Base-by-base conservation (phyloP, 1,140 invertebrate genomes). In the Macrobrachium nipponense region DNA sequence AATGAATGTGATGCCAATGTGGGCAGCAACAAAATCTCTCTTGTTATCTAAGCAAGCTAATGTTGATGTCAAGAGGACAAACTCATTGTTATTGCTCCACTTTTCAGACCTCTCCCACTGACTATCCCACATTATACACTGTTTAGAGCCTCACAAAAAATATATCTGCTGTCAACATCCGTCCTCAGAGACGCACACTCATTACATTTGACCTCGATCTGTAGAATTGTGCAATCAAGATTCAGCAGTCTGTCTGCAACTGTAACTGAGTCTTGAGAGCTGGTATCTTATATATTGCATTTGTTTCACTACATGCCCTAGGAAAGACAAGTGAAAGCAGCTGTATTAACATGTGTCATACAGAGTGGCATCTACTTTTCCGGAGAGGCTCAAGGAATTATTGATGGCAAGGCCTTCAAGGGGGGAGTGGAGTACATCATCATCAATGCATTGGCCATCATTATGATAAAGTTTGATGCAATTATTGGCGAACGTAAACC, bases 121-220 rank as follows among this genome's bases (percentile, higher is more conserved):
- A 78, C 44, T 78, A 78, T 23, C 14, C 76, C 17, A 78, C 76
- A 11, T 43, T 78, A 43, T 78, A 78, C 43, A 78, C 76, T 12
- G 76, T 51, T 51, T 43, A 62, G 36, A 78, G 60, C 14, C 51
- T 78, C 14, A 51, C 76, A 14, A 14, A 78, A 43, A 43, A 43
- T 18, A 78, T 78, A 12, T 78, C 76, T 12, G 76, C 76, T 58
- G 18, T 61, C 10, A 43, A 62, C 12, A 23, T 78, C 18, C 14
- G 36, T 62, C 76, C 76, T 78, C 14, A 78, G 18, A 60, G 76
- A 61, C 60, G 43, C 60, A 78, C 76, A 14, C 76, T 78, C 76
- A 78, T 78, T 43, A 78, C 76, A 58, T 43, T 78, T 20, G 76
- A 78, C 43, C 76, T 78, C 12, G 76, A 78, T 78, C 76, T 78